These are phyloP conservation scores for Patiria miniata DNA, from an alignment of 35 echinoderm and acorn worm genomes.

Conservation along the genomic window DNA sequence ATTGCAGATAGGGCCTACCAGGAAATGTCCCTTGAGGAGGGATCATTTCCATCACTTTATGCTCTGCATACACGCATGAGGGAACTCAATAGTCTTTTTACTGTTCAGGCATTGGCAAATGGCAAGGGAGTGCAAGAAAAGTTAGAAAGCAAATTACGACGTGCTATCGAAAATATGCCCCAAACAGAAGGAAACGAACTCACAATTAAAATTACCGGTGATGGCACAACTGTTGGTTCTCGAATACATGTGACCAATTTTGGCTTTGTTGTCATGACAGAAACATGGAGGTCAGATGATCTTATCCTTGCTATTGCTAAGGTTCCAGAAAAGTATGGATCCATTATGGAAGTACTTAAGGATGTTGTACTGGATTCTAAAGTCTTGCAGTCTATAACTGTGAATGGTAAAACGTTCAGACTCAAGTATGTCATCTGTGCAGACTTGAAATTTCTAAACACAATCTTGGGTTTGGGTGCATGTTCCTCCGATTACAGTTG, in stretches of 20 bases:
- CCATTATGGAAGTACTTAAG: not conserved
- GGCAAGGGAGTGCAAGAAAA: not conserved
- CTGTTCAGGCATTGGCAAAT: not conserved
- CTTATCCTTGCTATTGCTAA: not conserved
- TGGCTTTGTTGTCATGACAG: slow-evolving; percentile 14
- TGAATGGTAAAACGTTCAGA: not conserved
- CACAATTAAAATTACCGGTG: slow-evolving; percentile 12
- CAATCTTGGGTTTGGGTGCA: slow-evolving; percentile 26
- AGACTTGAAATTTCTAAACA: slow-evolving; percentile 30
- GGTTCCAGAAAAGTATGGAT: slow-evolving; percentile 12
- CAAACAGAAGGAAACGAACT: not conserved
- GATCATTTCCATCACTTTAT: not conserved
- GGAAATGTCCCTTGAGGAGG: not conserved
- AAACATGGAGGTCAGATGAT: slow-evolving; percentile 22
- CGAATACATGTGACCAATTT: slow-evolving; percentile 16
- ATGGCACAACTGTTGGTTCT: not conserved
- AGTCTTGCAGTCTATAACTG: not conserved
- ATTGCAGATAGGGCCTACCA: not conserved
- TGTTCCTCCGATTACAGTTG: slow-evolving; percentile 20
- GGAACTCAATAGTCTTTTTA: not conserved
- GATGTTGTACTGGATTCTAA: not conserved
- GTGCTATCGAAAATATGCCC: not conserved
- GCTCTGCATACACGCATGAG: not conserved
- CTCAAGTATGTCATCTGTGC: slow-evolving; percentile 31
- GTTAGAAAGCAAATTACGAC: slow-evolving; percentile 1